Base-by-base conservation (phyloP, 2,113 vertebrate genomes). In the Passer domesticus region DNA sequence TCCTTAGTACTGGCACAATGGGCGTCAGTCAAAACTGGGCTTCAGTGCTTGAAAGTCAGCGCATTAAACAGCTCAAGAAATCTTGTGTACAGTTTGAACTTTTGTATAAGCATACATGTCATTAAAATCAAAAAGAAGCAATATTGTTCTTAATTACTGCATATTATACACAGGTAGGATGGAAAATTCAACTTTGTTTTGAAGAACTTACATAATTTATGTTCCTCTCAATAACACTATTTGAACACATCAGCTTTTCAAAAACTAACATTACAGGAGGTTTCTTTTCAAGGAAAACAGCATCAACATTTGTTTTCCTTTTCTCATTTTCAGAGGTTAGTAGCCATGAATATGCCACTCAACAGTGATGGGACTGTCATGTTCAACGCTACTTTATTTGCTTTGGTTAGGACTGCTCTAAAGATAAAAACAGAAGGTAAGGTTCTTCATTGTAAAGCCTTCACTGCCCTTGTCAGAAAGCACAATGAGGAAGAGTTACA, bases 341-440 rank as follows among this genome's bases (percentile, higher is more conserved):
- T 99, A 72, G 99, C 99, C 94, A 99, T 99, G 99, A 99, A 99
- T 97, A 99, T 99, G 99, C 99, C 99, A 66, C 98, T 99, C 53
- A 99, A 99, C 97, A 99, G 99, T 56, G 99, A 99, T 11, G 99
- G 99, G 84, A 99, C 99, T 0, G 99, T 99, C 95, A 99, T 99
- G 99, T 99, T 99, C 95, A 99, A 99, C 18, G 99, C 99, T 82
- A 99, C 99, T 44, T 96, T 99, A 75, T 99, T 99, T 97, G 99
- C 99, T 63, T 97, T 99, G 97, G 99, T 99, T 94, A 98, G 99
- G 92, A 99, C 99, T 5, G 99, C 99, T 86, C 97, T 99, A 73
- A 99, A 99, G 98, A 99, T 99, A 96, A 99, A 99, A 99, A 99
- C 99, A 11, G 99, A 99, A 97, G 99, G 99, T 99, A 97, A 91